Conservation (phyloP, 2,113 vertebrate species). For the Gasterosteus nipponicus region DNA sequence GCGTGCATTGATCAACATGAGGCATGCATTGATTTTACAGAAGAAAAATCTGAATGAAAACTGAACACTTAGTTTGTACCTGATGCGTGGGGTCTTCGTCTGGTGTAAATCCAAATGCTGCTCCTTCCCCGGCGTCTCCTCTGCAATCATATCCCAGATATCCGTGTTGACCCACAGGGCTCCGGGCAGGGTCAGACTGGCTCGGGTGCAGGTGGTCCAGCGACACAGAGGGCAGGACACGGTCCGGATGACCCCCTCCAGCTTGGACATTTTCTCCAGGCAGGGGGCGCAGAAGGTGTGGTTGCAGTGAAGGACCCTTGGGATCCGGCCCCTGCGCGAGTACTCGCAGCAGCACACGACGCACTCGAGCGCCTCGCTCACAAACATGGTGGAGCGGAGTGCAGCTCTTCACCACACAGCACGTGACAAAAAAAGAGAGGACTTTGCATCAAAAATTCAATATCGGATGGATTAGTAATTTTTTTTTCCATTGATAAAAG, state of each 20-base stretch:
- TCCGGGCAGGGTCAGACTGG: slow-evolving; percentile 23
- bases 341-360: slow-evolving; percentile 55
- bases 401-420: neutral
- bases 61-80: neutral
- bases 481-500: too few species aligned
- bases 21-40: neutral
- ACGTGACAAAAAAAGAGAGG: neutral
- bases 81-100: accelerated
- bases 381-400: neutral
- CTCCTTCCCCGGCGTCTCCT: accelerated
- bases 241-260: neutral
- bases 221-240: slow-evolving; percentile 69
- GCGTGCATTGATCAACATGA: neutral
- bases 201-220: slow-evolving; percentile 56
- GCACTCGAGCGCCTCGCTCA: slow-evolving; percentile 41
- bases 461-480: neutral
- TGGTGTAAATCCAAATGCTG: neutral
- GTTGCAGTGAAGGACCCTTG: slow-evolving; percentile 60
- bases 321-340: slow-evolving; percentile 33
- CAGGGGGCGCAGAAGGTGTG: slow-evolving; percentile 73
- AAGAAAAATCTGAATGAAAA: neutral
- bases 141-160: slow-evolving; percentile 58
- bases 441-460: neutral
- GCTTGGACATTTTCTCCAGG: slow-evolving; percentile 36
- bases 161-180: slow-evolving; percentile 61